Conservation (phyloP, 2,113 vertebrate genomes). For the Indicator indicator region DNA sequence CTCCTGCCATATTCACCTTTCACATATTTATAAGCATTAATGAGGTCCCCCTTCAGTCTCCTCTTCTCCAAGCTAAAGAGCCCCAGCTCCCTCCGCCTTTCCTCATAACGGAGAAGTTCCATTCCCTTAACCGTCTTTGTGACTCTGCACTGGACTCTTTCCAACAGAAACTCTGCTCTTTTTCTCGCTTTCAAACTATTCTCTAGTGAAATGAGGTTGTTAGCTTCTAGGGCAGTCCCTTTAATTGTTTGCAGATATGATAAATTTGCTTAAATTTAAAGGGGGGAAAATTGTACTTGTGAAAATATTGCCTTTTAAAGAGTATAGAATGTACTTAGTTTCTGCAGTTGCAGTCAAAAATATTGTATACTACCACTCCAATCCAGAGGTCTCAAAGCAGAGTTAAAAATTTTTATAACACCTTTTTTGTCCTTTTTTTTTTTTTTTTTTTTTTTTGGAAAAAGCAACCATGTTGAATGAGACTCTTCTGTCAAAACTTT, state of each 20-base stretch:
- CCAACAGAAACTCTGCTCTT: not conserved
- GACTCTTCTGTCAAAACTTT: constrained; percentile 15
- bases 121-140: too few relatives aligned
- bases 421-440: not conserved
- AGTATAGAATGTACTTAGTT: not conserved
- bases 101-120: not conserved
- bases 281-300: not conserved
- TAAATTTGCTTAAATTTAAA: not conserved
- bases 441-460: constrained; percentile 12
- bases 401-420: constrained; percentile 5
- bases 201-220: not conserved
- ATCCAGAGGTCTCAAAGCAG: not conserved
- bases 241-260: constrained; percentile 1
- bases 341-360: constrained; percentile 4
- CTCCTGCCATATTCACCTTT: too few relatives aligned
- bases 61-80: too few relatives aligned
- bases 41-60: too few relatives aligned
- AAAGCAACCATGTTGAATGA: not conserved
- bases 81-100: too few relatives aligned
- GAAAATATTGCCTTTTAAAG: not conserved
- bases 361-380: not conserved
- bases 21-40: too few relatives aligned
- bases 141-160: too few relatives aligned
- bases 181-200: not conserved
- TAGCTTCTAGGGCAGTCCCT: not conserved